Conservation (phyloP, 2,113 vertebrate species). For the Larimichthys crocea region DNA sequence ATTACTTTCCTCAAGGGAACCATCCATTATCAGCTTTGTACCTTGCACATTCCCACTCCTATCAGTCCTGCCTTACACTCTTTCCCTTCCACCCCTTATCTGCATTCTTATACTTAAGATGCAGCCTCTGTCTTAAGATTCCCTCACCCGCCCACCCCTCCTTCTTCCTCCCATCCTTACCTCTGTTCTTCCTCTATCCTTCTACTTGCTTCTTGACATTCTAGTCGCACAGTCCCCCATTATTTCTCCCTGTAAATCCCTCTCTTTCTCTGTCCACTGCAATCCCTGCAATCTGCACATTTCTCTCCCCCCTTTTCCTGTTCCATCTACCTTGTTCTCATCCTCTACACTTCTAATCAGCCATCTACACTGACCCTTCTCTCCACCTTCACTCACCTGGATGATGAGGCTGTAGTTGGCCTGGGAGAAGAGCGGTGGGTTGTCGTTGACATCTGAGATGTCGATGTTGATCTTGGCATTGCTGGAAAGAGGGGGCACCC, state of each 20-base stretch:
- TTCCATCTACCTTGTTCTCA: constrained; percentile 22
- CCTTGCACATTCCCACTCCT: constrained; percentile 24
- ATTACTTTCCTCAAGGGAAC: constrained; percentile 11
- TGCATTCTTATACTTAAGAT: constrained; percentile 67
- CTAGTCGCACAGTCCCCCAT: constrained; percentile 61
- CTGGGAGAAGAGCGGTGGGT: constrained; percentile 93
- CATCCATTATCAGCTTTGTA: constrained; percentile 9
- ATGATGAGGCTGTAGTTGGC: constrained; percentile 95
- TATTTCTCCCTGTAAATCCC: constrained; percentile 73
- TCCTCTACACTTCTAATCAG: constrained; percentile 34
- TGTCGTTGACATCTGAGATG: constrained; percentile 98
- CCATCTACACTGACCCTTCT: neutral
- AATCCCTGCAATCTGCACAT: constrained; percentile 10
- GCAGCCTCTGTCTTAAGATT: constrained; percentile 63
- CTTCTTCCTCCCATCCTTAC: constrained; percentile 40
- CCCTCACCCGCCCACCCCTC: constrained; percentile 6
- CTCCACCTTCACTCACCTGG: constrained; percentile 86
- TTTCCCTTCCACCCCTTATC: constrained; percentile 35
- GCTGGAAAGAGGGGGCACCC: constrained; percentile 86
- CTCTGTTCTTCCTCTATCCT: constrained; percentile 59
- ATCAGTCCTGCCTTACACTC: constrained; percentile 17
- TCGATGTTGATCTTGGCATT: constrained; percentile 93
- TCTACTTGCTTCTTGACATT: constrained; percentile 75
- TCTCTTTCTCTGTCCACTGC: constrained; percentile 60
- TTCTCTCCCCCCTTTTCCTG: constrained; percentile 22